Evolutionary conservation across 2,797 vertebrate genomes (phyloP), one percentile per base, ranked within the genome.

Genomic region (Parambassis ranga): DNA sequence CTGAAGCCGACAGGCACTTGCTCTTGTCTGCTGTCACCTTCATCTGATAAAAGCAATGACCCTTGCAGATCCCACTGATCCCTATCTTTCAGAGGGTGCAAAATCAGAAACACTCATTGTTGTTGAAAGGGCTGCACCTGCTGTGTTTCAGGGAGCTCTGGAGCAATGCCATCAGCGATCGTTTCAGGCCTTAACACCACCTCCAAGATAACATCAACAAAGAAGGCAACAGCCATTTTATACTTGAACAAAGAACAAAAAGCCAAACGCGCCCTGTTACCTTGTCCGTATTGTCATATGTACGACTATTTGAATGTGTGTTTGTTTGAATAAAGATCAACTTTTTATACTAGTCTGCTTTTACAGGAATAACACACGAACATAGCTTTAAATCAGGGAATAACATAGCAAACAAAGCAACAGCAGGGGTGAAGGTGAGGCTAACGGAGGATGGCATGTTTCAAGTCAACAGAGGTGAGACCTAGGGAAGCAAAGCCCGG

Each of bases 31-130:
- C 76, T 79, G 82, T 84, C 71, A 71, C 63, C 76, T 83, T 80
- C 76, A 83, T 90, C 87, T 84, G 85, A 91, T 90, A 89, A 86
- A 86, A 71, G 75, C 82, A 82, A 56, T 81, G 87, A 90, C 84
- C 87, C 87, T 77, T 71, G 66, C 80, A 71, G 78, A 83, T 81
- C 70, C 71, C 37, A 35, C 67, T 66, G 77, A 89, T 83, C 82
- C 61, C 56, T 70, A 81, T 84, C 82, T 81, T 63, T 82, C 67
- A 57, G 66, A 49, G 50, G 55, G 55, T 36, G 37, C 41, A 79
- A 68, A 79, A 84, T 82, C 74, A 57, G 59, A 83, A 62, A 51
- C 75, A 52, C 65, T 71, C 67, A 66, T 73, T 66, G 68, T 76
- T 70, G 68, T 44, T 58, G 63, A 87, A 64, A 70, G 58, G 49